Base-by-base conservation (phyloP, 2,113 vertebrate genomes). In the Trematomus loennbergii region DNA sequence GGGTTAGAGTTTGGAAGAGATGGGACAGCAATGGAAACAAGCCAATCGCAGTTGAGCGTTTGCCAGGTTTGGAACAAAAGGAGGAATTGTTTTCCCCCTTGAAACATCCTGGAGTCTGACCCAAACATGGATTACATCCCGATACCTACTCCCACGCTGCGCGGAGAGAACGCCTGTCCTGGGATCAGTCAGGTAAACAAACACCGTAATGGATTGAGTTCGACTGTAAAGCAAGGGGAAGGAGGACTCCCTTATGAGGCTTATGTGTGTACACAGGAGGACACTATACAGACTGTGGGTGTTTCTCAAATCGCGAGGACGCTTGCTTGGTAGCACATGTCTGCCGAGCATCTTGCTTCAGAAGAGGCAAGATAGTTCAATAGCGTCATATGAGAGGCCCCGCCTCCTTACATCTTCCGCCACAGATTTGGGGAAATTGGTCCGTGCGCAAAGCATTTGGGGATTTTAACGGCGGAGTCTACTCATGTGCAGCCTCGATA, bases 21-120 rank as follows among this genome's bases (percentile, higher is more conserved):
- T 29, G 81, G 40, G 81, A 82, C 78, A 68, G 22, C 2, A 3
- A 52, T 16, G 50, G 36, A 79, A 69, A 29, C 20, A 62, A 64
- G 63, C 48, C 60, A 45, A 84, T 61, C 2, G 0, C 53, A 76
- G 43, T 18, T 61, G 60, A 79, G 45, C 3, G 43, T 33, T 67
- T 9, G 20, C 33, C 67, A 62, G 25, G 20, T 62, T 22, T 48
- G 62, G 62, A 86, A 49, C 60, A 59, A 53, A 78, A 22, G 67
- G 9, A 61, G 52, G 40, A 5, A 70, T 84, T 33, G 59, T 25
- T 72, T 49, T 70, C 52, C 54, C 22, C 58, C 40, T 46, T 40
- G 64, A 82, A 71, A 64, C 53, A 25, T 50, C 55, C 60, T 4
- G 1, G 25, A 87, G 45, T 58, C 63, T 8, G 22, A 79, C 55